Evolutionary conservation across 2,888 invertebrate species (phyloP), one percentile per base, ranked within the genome.

Genomic region (Mycalesis mineus): DNA sequence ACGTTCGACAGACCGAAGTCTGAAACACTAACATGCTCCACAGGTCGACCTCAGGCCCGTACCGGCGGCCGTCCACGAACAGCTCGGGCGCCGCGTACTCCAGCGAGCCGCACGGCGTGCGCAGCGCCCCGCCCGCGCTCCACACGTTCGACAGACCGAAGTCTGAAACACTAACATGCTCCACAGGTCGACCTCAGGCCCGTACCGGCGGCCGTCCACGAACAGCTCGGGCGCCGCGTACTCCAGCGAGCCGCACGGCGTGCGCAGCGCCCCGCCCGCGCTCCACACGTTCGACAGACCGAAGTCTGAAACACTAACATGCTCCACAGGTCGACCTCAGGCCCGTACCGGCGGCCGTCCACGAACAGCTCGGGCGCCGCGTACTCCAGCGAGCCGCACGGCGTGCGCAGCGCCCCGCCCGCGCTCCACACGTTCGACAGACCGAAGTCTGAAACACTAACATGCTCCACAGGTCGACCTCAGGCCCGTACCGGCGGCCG

Each of bases 11-110:
- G 33, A 22, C 22, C 22, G 22, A 22, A 22, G 22, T 22, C 22
- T 22, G 22, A 22, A 22, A 22, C 22, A 22, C 22, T 4, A 22
- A 22, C 22, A 22, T 4, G 22, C 22, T 22, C 22, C 5, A n/a
- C n/a, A n/a, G n/a, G n/a, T n/a, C n/a, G n/a, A n/a, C n/a, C n/a
- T n/a, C n/a, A n/a, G n/a, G n/a, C n/a, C n/a, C n/a, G n/a, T n/a
- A n/a, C n/a, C n/a, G n/a, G n/a, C n/a, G n/a, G n/a, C n/a, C n/a
- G n/a, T n/a, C n/a, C n/a, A n/a, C n/a, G n/a, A 95, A 95, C 59
- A 95, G 88, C 80, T 95, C 95, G 0, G 95, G 95, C 40, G 95
- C 95, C 1, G 95, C 95, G 78, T 95, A 95, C 80, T 95, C 95
- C 9, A 94, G 92, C 29, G 95, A 95, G 45, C 95, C 95, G 79